Evolutionary conservation across 2,888 invertebrate species (phyloP).

Genomic region (Mongoloraphidia duomilia): DNA sequence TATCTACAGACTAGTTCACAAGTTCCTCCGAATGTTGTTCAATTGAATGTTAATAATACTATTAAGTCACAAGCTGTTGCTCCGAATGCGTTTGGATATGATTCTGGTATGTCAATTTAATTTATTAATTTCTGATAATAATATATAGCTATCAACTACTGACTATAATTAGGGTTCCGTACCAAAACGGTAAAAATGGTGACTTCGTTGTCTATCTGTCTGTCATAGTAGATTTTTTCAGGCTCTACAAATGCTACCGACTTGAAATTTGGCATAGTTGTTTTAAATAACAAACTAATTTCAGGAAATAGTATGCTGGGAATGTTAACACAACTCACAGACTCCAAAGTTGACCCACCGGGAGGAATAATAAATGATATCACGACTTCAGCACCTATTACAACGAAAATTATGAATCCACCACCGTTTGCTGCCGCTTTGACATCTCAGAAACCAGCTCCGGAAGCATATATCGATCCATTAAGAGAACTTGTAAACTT

Average conservation of each 20-base stretch:
- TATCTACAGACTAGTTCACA: conserved; percentile 17
- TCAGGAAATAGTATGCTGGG: conserved; percentile 20
- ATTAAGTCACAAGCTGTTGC: not conserved
- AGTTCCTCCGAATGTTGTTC: conserved; percentile 12
- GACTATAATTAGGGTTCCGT: too few species aligned
- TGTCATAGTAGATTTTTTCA: too few species aligned
- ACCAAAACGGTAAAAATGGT: too few species aligned
- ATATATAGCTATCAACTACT: too few species aligned
- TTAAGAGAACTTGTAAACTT: conserved; percentile 46
- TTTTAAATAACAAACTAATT: not conserved
- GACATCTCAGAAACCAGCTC: conserved; percentile 9
- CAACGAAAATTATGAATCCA: conserved; percentile 9
- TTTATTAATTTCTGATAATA: too few species aligned
- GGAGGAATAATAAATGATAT: conserved; percentile 9
- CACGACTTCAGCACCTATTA: conserved; percentile 8
- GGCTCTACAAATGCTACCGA: too few species aligned
- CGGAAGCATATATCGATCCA: conserved; percentile 35
- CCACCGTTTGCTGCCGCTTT: conserved; percentile 2
- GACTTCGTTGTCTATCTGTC: too few species aligned
- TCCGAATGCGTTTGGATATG: not conserved
- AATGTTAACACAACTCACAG: conserved; percentile 23
- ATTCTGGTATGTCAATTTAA: too few species aligned
- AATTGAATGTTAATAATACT: conserved; percentile 17
- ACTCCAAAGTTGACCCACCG: conserved; percentile 7
- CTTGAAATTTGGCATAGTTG: too few species aligned